Conservation (phyloP, 2,113 vertebrate genomes). For the Galbula dea region DNA sequence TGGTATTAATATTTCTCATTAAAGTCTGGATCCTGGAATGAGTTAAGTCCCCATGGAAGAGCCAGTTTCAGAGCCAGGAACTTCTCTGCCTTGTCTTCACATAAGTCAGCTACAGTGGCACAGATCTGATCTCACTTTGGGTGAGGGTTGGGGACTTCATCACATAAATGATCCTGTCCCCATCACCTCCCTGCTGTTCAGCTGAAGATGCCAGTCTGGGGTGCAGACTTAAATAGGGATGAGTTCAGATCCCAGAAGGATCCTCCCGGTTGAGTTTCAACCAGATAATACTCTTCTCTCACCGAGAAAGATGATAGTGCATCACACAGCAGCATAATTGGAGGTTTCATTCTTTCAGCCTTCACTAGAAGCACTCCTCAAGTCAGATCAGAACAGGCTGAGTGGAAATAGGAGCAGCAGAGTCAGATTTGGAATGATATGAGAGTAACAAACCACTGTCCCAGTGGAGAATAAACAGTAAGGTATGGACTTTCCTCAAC, state of each 20-base stretch:
- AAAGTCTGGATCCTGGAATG: not conserved
- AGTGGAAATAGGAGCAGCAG: not conserved
- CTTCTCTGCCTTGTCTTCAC: not conserved
- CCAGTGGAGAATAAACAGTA: not conserved
- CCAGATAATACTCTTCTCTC: not conserved
- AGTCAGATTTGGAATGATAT: not conserved
- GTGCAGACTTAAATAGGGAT: rapidly evolving
- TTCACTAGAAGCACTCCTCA: not conserved
- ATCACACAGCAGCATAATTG: not conserved
- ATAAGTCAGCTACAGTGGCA: not conserved
- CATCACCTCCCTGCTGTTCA: not conserved
- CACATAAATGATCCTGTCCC: rapidly evolving
- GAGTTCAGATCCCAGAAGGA: not conserved
- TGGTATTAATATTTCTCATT: not conserved
- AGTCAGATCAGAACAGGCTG: not conserved
- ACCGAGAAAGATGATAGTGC: not conserved
- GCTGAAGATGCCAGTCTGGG: not conserved
- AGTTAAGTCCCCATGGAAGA: not conserved
- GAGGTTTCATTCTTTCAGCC: constrained; percentile 26
- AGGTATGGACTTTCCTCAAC: not conserved
- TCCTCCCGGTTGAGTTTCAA: not conserved
- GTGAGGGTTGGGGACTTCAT: not conserved
- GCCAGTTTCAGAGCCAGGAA: not conserved
- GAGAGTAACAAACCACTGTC: not conserved
- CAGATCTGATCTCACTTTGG: not conserved